A percentile compares a stretch with the other conserved stretches of the same genome.
Evolutionary conservation across 2,113 vertebrate species (phyloP).

Genomic region (Notiomystis cincta): DNA sequence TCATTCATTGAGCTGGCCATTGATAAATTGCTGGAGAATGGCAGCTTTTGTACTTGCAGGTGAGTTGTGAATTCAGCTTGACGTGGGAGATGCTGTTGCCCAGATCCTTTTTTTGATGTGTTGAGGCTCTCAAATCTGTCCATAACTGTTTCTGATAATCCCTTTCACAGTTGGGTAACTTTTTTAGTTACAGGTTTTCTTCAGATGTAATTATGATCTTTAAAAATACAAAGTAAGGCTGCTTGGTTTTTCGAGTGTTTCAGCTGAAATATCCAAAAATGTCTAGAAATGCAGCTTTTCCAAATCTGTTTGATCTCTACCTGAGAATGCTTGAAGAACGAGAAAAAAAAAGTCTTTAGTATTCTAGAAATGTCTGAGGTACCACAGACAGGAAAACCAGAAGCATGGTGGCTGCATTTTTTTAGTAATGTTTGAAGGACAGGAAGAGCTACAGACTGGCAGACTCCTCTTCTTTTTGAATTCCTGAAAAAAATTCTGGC

Average conservation of each 20-base stretch:
- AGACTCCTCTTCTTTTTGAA: background rate
- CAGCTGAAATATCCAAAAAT: background rate
- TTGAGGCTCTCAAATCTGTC: background rate
- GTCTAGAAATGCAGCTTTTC: background rate
- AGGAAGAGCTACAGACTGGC: background rate
- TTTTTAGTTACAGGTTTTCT: background rate
- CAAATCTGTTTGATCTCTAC: background rate
- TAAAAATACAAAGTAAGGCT: background rate
- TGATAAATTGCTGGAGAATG: background rate
- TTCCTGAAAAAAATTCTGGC: background rate
- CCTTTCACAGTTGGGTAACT: background rate
- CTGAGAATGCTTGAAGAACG: background rate
- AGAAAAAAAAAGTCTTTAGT: background rate
- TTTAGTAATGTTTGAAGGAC: background rate
- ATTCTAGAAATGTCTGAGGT: background rate
- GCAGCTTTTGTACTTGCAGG: background rate
- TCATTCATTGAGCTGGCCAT: background rate
- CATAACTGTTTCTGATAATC: background rate
- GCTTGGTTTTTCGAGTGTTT: background rate
- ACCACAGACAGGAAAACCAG: background rate
- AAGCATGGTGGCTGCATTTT: background rate
- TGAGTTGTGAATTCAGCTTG: background rate
- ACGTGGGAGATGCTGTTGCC: background rate
- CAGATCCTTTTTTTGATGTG: background rate
- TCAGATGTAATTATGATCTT: background rate